Percentiles rank a stretch among this genome's conserved stretches.
These are phyloP conservation scores for Athalia cordata DNA, from an alignment of 2,888 invertebrate genomes.

Conservation along the genomic window DNA sequence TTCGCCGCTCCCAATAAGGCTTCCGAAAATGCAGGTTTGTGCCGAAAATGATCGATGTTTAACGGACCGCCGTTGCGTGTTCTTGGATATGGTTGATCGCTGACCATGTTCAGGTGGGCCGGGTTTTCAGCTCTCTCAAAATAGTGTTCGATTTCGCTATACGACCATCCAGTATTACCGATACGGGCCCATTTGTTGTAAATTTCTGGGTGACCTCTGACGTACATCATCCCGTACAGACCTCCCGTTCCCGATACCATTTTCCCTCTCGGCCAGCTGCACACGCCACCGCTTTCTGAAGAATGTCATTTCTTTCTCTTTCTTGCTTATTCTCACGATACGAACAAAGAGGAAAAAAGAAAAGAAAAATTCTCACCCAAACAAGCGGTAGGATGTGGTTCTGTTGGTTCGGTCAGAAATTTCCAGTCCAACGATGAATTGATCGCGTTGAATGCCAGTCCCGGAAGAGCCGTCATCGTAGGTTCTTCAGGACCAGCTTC, in stretches of 20 bases:
- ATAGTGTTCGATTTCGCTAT: constrained; percentile 74
- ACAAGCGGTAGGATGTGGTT: constrained; percentile 69
- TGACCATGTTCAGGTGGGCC: constrained; percentile 56
- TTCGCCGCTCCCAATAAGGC: constrained; percentile 64
- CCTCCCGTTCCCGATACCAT: constrained; percentile 79
- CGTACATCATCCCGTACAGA: constrained; percentile 80
- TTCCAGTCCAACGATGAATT: constrained; percentile 74
- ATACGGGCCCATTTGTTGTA: constrained; percentile 76
- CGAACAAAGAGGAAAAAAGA: too few species aligned
- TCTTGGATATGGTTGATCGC: constrained; percentile 51
- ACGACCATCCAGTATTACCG: constrained; percentile 78
- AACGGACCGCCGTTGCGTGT: constrained; percentile 60
- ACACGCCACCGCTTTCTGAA: constrained; percentile 66
- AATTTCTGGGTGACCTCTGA: constrained; percentile 77
- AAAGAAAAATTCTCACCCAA: constrained; percentile 60
- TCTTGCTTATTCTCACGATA: neutral
- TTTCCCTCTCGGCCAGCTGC: constrained; percentile 75
- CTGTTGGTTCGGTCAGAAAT: constrained; percentile 74
- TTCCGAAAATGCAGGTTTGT: constrained; percentile 64
- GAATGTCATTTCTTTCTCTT: neutral
- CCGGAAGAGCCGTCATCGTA: constrained; percentile 71
- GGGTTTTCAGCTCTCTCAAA: constrained; percentile 76
- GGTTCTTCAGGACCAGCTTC: constrained; percentile 75
- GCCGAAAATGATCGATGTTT: constrained; percentile 66
- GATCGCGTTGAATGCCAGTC: constrained; percentile 68